Conservation (phyloP, 2,113 vertebrate species). For the Onychostoma macrolepis region DNA sequence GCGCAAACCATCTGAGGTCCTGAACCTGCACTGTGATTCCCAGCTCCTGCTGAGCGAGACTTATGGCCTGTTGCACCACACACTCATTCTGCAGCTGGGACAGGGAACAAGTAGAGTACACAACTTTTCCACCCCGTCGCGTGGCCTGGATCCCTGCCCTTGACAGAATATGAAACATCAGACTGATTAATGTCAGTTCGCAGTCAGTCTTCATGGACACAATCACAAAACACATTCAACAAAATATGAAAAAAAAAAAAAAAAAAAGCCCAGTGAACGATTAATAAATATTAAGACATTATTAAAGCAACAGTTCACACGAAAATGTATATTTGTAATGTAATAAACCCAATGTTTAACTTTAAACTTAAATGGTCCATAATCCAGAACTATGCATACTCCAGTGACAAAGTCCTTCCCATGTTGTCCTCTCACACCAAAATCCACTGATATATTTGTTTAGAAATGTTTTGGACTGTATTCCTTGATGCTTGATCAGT, state of each 20-base stretch:
- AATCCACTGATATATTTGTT: no score
- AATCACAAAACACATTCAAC: neutral
- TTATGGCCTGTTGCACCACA: constrained; percentile 83
- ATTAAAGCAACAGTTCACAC: no score
- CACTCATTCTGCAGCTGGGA: constrained; percentile 88
- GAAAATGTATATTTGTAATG: no score
- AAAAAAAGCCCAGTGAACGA: neutral
- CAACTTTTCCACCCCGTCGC: constrained; percentile 80
- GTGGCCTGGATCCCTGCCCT: constrained; percentile 87
- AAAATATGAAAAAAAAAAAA: neutral
- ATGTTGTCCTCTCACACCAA: no score
- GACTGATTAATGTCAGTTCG: neutral
- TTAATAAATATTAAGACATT: no score
- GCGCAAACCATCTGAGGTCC: constrained; percentile 78
- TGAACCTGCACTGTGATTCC: constrained; percentile 74
- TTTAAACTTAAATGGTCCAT: no score
- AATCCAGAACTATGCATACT: no score
- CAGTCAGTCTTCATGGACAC: neutral
- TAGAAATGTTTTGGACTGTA: no score
- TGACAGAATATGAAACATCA: neutral
- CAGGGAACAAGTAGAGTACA: constrained; percentile 93
- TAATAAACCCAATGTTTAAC: no score
- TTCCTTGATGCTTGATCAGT: no score
- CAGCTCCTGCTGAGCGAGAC: constrained; percentile 77
- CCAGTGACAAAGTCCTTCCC: no score